phyloP scores from a whole-genome alignment of 1,140 invertebrate species.

The Euschistus heros region DNA sequence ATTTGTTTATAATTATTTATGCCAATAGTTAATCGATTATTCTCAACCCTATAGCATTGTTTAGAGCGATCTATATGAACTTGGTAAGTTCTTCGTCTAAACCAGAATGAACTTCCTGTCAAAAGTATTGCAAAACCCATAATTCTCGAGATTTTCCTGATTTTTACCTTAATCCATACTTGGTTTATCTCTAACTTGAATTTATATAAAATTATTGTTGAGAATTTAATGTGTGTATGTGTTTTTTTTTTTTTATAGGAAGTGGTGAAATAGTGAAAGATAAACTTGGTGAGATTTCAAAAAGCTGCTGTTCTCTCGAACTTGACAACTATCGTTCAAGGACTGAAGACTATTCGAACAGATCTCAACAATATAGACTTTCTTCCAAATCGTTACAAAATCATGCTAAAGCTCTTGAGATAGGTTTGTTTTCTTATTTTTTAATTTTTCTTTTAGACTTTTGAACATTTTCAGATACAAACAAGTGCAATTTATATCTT shows the following conservation, averaged over 20 bases:
- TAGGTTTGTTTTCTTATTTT: constrained; percentile 30
- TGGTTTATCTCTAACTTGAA: too few relatives aligned
- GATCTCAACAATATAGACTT: constrained; percentile 40
- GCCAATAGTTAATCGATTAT: background rate
- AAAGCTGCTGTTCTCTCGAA: constrained; percentile 62
- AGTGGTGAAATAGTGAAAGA: constrained; percentile 56
- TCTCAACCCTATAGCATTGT: background rate
- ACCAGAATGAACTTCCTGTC: too few relatives aligned
- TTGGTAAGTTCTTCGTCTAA: constrained; percentile 5
- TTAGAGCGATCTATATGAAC: background rate
- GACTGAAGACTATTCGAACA: constrained; percentile 47
- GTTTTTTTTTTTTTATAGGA: constrained; percentile 35
- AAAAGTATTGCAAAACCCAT: too few relatives aligned
- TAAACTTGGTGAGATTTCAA: constrained; percentile 56
- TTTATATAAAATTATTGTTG: too few relatives aligned
- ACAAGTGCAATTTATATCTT: too few relatives aligned
- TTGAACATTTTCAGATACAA: too few relatives aligned
- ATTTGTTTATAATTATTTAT: background rate
- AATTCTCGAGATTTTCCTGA: too few relatives aligned
- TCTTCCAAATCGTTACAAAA: constrained; percentile 30
- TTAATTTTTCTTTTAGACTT: too few relatives aligned
- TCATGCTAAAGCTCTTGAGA: constrained; percentile 30
- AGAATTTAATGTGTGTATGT: too few relatives aligned
- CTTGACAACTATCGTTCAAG: constrained; percentile 55
- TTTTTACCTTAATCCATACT: too few relatives aligned